These are phyloP conservation scores for Zaprionus lachaisei DNA, from an alignment of 1,140 invertebrate species.

Conservation along the genomic window DNA sequence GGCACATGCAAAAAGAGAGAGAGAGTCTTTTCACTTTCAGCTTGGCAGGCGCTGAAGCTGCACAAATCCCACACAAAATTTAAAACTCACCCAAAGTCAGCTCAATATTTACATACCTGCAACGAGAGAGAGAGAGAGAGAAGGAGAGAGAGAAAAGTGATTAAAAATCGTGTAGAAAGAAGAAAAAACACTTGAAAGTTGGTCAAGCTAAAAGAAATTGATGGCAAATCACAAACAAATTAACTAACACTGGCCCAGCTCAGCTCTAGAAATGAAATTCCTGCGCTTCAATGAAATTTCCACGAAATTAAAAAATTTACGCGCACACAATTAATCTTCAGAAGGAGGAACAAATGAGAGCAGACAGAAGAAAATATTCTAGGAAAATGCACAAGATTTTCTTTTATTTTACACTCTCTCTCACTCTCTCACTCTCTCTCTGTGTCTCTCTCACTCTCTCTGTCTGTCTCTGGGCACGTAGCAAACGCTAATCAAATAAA, in stretches of 20 bases:
- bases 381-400: constrained; percentile 70
- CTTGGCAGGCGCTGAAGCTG: constrained; percentile 9
- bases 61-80: constrained; percentile 5
- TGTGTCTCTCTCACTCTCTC: neutral
- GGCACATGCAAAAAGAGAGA: neutral
- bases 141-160: neutral
- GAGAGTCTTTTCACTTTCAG: neutral
- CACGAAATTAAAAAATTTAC: constrained; percentile 82
- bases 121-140: constrained; percentile 9
- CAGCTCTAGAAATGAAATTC: constrained; percentile 58
- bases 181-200: constrained; percentile 50
- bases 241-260: constrained; percentile 31
- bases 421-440: neutral
- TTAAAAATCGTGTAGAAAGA: constrained; percentile 15
- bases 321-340: constrained; percentile 79
- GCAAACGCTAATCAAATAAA: constrained; percentile 81
- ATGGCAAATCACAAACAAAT: constrained; percentile 67
- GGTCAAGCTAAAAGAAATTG: neutral
- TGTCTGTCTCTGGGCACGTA: constrained; percentile 52
- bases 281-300: constrained; percentile 63
- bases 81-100: constrained; percentile 25
- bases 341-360: constrained; percentile 21
- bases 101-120: constrained; percentile 54
- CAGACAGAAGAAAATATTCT: constrained; percentile 40
- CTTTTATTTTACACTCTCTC: constrained; percentile 12